Conservation (phyloP, 2,888 invertebrate species). For the Oeneis ivallda region DNA sequence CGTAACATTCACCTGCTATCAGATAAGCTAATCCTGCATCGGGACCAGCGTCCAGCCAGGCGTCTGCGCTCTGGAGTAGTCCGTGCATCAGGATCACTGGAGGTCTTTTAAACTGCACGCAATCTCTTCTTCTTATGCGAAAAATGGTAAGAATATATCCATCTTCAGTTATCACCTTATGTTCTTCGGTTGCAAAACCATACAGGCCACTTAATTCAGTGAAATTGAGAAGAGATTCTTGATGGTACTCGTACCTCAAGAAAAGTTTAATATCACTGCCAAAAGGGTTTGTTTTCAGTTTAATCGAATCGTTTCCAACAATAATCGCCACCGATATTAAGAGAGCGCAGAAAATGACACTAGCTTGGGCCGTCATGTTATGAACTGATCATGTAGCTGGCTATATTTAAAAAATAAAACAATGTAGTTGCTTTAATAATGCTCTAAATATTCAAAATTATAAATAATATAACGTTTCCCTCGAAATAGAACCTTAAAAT, state of each 20-base stretch:
- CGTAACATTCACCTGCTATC: slow-evolving; percentile 49
- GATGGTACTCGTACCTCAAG: slow-evolving; percentile 47
- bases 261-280: slow-evolving; percentile 44
- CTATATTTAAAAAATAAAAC: neutral
- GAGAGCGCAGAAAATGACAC: slow-evolving; percentile 45
- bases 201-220: slow-evolving; percentile 49
- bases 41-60: slow-evolving; percentile 63
- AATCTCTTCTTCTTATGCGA: slow-evolving; percentile 51
- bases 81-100: slow-evolving; percentile 68
- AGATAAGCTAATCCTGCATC: slow-evolving; percentile 49
- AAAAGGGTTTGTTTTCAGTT: slow-evolving; percentile 38
- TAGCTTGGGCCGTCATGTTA: slow-evolving; percentile 50
- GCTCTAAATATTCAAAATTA: neutral
- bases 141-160: slow-evolving; percentile 61
- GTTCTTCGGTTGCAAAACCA: slow-evolving; percentile 58
- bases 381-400: slow-evolving; percentile 44
- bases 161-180: slow-evolving; percentile 58
- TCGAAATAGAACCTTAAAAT: neutral
- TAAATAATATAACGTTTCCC: neutral
- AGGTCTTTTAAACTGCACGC: slow-evolving; percentile 40
- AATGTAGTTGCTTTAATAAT: too few relatives aligned
- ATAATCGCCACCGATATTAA: slow-evolving; percentile 41
- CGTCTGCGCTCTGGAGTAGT: slow-evolving; percentile 58
- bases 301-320: slow-evolving; percentile 40
- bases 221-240: slow-evolving; percentile 48